These are phyloP conservation scores for Hassar affinis DNA, from an alignment of 2,113 vertebrate species.

Conservation along the genomic window DNA sequence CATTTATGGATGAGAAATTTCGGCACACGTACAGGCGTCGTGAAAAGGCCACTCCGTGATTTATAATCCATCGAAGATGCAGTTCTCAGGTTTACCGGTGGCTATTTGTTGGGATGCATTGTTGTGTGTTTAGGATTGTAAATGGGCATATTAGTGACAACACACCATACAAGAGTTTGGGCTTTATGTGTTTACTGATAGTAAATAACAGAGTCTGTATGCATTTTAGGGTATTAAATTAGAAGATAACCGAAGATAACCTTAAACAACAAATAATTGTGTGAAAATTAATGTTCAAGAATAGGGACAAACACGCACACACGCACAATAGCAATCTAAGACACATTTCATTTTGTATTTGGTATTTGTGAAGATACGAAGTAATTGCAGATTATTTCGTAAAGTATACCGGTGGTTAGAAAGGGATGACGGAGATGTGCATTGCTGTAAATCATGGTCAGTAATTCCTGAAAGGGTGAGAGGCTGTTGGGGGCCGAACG, in stretches of 20 bases:
- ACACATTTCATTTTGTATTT: not conserved
- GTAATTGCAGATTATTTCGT: conserved; percentile 17
- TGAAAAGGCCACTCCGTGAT: conserved; percentile 74
- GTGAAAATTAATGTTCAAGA: not conserved
- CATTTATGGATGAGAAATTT: conserved; percentile 63
- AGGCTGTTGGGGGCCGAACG: conserved; percentile 91
- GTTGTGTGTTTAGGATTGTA: conserved; percentile 17
- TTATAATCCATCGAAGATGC: conserved; percentile 75
- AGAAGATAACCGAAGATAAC: not conserved
- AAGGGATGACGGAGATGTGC: conserved; percentile 86
- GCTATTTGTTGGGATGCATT: conserved; percentile 35
- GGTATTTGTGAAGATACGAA: conserved; percentile 17
- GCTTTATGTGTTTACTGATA: conserved; percentile 10
- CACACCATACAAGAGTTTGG: not conserved
- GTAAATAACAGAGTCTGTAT: not conserved
- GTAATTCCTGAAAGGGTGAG: conserved; percentile 98
- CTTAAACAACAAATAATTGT: not conserved
- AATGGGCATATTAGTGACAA: conserved; percentile 9
- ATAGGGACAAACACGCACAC: not conserved
- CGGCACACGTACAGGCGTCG: conserved; percentile 74
- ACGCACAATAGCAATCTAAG: not conserved
- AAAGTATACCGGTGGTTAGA: conserved; percentile 70
- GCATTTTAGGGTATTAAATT: not conserved
- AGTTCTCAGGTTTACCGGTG: conserved; percentile 49
- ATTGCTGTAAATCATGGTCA: conserved; percentile 97